phyloP scores from a whole-genome alignment of 2,888 invertebrate genomes.

The Eurytoma californica region DNA sequence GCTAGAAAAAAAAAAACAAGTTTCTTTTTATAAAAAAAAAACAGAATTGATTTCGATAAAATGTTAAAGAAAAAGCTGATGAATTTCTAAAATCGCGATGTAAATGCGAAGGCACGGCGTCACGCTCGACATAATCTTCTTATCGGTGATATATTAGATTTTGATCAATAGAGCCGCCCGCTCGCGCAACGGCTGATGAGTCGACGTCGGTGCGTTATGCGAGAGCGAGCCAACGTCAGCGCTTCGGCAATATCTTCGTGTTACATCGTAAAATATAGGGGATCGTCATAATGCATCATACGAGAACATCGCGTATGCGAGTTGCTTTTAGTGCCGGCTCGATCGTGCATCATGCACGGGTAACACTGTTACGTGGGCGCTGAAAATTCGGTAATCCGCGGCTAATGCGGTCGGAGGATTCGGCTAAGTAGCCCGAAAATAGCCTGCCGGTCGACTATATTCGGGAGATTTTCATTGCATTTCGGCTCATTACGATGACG shows the following conservation, averaged over 20 bases:
- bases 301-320: conserved; percentile 9
- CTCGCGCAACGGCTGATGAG: neutral
- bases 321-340: conserved; percentile 1
- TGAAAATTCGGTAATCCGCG: conserved; percentile 2
- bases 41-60: too few relatives aligned
- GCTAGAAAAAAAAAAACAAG: too few relatives aligned
- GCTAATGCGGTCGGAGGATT: neutral
- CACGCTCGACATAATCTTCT: neutral
- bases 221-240: neutral
- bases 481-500: neutral
- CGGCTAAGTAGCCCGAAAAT: neutral
- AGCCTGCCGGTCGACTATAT: neutral
- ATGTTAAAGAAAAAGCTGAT: too few relatives aligned
- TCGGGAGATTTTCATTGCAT: neutral
- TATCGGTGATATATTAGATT: neutral
- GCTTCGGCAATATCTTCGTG: neutral
- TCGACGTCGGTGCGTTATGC: neutral
- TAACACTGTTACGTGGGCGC: neutral
- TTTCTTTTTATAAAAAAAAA: too few relatives aligned
- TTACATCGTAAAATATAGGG: too few relatives aligned
- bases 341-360: neutral
- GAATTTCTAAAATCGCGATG: too few relatives aligned
- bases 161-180: neutral
- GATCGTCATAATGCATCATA: neutral
- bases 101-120: too few relatives aligned